Conservation (phyloP, 2,113 vertebrate genomes). For the Gambusia holbrooki region DNA sequence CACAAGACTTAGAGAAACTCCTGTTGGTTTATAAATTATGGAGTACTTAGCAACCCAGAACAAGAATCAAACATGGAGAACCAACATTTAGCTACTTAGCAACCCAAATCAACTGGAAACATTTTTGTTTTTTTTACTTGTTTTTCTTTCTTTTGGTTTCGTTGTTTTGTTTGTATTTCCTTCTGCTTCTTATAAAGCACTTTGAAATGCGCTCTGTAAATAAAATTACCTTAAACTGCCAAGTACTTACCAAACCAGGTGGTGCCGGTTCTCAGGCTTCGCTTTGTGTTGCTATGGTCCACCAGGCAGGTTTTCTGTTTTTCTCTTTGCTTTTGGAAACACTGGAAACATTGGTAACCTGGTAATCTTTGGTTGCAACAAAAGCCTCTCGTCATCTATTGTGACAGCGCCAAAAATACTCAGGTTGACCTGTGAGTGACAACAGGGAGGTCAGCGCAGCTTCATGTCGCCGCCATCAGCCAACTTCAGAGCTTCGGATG, state of each 20-base stretch:
- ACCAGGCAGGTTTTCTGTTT: conserved; percentile 21
- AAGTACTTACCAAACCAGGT: conserved; percentile 10
- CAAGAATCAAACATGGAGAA: too few species aligned
- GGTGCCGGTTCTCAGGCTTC: conserved; percentile 21
- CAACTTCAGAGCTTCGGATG: conserved; percentile 8
- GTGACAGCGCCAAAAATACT: conserved; percentile 44
- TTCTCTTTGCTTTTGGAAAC: conserved; percentile 16
- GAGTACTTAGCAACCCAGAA: too few species aligned
- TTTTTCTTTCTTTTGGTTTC: too few species aligned
- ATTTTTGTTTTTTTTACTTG: too few species aligned
- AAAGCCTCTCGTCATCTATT: conserved; percentile 32
- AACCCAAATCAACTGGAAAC: too few species aligned
- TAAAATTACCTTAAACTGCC: neutral
- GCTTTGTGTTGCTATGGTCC: conserved; percentile 35
- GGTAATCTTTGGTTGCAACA: conserved; percentile 36
- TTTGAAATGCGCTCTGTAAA: too few species aligned
- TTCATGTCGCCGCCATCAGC: neutral
- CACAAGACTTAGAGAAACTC: too few species aligned
- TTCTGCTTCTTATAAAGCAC: too few species aligned
- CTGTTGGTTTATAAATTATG: too few species aligned
- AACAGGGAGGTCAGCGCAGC: conserved; percentile 24
- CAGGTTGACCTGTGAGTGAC: conserved; percentile 28
- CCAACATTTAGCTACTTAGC: too few species aligned
- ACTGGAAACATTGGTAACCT: conserved; percentile 21
- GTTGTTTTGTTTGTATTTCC: too few species aligned